Evolutionary conservation across 2,888 invertebrate species (phyloP), one percentile per base, ranked within the genome.

Genomic region (Hymenopus coronatus): DNA sequence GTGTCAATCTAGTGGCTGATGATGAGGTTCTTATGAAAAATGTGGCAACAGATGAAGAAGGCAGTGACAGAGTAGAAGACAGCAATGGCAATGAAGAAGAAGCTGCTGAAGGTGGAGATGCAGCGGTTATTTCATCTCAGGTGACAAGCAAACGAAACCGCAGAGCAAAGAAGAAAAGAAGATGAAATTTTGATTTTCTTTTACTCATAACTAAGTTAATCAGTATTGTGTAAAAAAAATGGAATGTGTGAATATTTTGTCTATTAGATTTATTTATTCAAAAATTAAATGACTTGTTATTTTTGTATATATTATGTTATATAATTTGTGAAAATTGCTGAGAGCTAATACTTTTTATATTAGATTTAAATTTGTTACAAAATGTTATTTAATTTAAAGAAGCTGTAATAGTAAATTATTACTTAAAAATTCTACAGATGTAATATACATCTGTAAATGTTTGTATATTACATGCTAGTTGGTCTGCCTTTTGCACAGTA

Each of bases 111-210:
- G 30, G 27, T 84, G 54, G 28, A 54, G 83, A 46, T n/a, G 54
- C 84, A 7, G 9, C 28, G 33, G 33, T 30, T 33, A 28, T 28
- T 82, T 27, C 89, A 54, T 87, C 84, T 33, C 81, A 40, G 40
- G 82, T 40, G 20, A 25, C 54, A 40, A 83, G 28, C 28, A 89
- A 89, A 54, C 88, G 85, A 82, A 89, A 85, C 83, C 81, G 85
- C 20, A 88, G 88, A 82, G 54, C 87, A 28, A 89, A 89, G 30
- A 89, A 89, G 89, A 89, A 89, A 82, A 84, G 85, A 28, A 87
- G 89, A 88, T 89, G 83, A 86, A 83, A n/a, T 8, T 83, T 83
- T 83, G 1, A 28, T 83, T 20, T 83, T 20, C 14, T 27, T 83
- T 83, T 27, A 28, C n/a, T 83, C 28, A 83, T 4, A 83, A 28